Conservation (phyloP, 2,888 invertebrate genomes). For the Crepidodera aurea region DNA sequence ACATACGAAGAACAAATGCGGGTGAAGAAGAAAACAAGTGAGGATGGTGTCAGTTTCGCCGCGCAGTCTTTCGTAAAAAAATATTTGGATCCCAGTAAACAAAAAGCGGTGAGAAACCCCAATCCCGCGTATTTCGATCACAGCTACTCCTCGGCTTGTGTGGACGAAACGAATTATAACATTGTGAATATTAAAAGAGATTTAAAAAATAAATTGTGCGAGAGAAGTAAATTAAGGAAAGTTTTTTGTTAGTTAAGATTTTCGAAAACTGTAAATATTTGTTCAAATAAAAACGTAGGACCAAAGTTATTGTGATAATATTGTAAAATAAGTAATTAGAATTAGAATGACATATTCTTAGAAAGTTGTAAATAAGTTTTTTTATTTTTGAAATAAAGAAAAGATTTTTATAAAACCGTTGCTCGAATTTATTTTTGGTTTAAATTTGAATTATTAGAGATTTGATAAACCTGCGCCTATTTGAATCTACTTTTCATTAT, state of each 20-base stretch:
- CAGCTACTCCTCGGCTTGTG: constrained; percentile 48
- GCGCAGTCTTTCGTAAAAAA: constrained; percentile 41
- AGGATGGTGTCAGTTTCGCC: constrained; percentile 40
- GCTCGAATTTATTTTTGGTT: no score
- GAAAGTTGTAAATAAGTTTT: constrained; percentile 4
- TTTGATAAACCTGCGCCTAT: no score
- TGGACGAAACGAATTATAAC: constrained; percentile 41
- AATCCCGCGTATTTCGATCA: constrained; percentile 48
- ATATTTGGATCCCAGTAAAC: constrained; percentile 49
- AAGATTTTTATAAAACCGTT: neutral
- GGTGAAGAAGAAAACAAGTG: constrained; percentile 53
- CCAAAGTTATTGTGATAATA: constrained; percentile 27
- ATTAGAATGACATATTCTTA: neutral
- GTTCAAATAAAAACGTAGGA: neutral
- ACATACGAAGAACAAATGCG: constrained; percentile 58
- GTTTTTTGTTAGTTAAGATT: constrained; percentile 24
- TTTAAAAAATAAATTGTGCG: constrained; percentile 59
- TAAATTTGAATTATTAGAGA: no score
- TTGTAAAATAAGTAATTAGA: constrained; percentile 3
- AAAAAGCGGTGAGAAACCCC: constrained; percentile 46
- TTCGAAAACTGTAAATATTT: constrained; percentile 5
- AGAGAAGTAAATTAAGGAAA: constrained; percentile 50
- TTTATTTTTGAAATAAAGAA: constrained; percentile 13
- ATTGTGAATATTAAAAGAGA: constrained; percentile 55
- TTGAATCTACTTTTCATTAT: no score